Evolutionary conservation across 2,113 vertebrate species (phyloP).

Genomic region (Ailurus styani): DNA sequence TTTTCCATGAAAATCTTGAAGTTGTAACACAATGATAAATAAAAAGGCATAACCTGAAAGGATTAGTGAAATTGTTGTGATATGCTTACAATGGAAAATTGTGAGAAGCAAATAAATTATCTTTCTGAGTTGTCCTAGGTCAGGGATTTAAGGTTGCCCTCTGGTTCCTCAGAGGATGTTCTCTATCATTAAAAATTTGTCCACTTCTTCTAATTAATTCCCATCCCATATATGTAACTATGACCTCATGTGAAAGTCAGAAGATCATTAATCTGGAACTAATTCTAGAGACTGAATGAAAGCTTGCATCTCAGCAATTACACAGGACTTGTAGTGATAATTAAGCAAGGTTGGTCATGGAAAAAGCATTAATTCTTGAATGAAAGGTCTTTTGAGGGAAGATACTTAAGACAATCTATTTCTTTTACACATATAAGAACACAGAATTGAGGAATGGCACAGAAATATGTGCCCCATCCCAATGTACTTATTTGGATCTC

Average conservation of each 20-base stretch:
- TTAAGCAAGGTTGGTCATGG: neutral
- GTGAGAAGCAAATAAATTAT: neutral
- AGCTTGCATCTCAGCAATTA: neutral
- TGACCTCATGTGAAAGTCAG: neutral
- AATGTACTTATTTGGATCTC: neutral
- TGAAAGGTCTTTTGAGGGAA: neutral
- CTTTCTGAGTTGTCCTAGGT: neutral
- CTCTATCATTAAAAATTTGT: neutral
- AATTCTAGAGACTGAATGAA: neutral
- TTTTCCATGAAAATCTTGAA: neutral
- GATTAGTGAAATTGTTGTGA: neutral
- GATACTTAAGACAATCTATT: neutral
- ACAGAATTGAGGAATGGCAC: neutral
- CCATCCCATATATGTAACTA: neutral
- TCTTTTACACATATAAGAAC: neutral
- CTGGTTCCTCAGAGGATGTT: neutral
- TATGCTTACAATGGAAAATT: neutral
- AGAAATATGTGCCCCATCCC: neutral
- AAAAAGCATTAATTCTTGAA: neutral
- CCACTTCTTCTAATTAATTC: neutral
- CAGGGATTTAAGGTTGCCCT: neutral
- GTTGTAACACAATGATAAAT: neutral
- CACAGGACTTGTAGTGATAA: neutral
- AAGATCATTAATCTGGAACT: neutral
- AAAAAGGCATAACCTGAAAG: neutral